Conservation (phyloP, 2,797 vertebrate genomes). For the Peromyscus attwateri region DNA sequence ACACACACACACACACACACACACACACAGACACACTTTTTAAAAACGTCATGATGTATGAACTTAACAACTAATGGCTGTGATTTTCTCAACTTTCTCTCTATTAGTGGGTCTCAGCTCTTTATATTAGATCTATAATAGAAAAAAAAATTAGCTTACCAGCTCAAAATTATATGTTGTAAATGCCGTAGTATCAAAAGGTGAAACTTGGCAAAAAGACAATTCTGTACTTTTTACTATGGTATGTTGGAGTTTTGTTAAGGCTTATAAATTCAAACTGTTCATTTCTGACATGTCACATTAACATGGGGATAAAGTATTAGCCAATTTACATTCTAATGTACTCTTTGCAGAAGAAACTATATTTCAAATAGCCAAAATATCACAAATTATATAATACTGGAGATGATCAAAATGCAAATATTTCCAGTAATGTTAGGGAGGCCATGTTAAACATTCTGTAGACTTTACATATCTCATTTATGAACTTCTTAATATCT, state of each 20-base stretch:
- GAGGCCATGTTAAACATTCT: slow-evolving; percentile 35
- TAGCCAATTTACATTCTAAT: slow-evolving; percentile 72
- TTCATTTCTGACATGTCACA: slow-evolving; percentile 60
- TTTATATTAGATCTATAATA: not conserved
- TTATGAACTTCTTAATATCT: slow-evolving; percentile 38
- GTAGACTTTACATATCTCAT: slow-evolving; percentile 40
- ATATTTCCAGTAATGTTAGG: slow-evolving; percentile 64
- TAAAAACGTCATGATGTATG: not conserved
- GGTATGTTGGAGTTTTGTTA: slow-evolving; percentile 18
- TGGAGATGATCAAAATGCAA: slow-evolving; percentile 63
- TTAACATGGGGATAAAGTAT: slow-evolving; percentile 63
- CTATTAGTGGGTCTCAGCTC: not conserved
- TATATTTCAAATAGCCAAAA: slow-evolving; percentile 61
- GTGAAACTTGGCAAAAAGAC: slow-evolving; percentile 18
- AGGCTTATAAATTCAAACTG: slow-evolving; percentile 42
- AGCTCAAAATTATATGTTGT: not conserved
- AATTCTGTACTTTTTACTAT: slow-evolving; percentile 41
- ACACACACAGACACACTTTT: not conserved
- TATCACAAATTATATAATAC: slow-evolving; percentile 44
- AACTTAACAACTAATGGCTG: not conserved
- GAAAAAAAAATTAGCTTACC: slow-evolving; percentile 12
- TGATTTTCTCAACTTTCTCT: not conserved
- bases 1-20: not conserved
- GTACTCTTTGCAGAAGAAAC: slow-evolving; percentile 50
- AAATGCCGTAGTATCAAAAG: not conserved